A percentile compares a stretch with the other conserved stretches of the same genome.
These are phyloP conservation scores for Scaptomyza parva DNA, from an alignment of 2,888 invertebrate genomes.

Conservation along the genomic window DNA sequence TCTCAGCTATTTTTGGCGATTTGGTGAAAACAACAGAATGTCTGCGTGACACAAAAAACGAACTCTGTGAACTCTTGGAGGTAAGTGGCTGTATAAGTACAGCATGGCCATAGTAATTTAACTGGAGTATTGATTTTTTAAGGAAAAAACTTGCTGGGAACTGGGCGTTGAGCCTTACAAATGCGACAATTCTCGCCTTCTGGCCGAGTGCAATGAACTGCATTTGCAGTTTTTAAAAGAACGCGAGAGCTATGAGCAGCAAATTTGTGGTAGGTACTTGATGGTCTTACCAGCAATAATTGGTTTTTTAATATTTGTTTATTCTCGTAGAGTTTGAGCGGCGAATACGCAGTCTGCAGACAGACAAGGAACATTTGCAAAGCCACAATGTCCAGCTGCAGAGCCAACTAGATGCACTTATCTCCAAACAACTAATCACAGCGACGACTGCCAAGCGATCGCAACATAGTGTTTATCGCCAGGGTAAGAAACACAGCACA, in stretches of 20 bases:
- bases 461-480: slow-evolving; percentile 14
- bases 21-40: slow-evolving; percentile 94
- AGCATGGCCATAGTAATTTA: neutral
- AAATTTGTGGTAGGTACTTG: slow-evolving; percentile 85
- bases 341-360: slow-evolving; percentile 86
- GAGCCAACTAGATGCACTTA: slow-evolving; percentile 85
- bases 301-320: slow-evolving; percentile 19
- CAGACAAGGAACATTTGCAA: slow-evolving; percentile 85
- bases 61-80: slow-evolving; percentile 89
- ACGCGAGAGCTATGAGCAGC: slow-evolving; percentile 88
- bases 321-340: slow-evolving; percentile 85
- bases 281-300: neutral
- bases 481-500: slow-evolving; percentile 34
- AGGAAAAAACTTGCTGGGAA: slow-evolving; percentile 90
- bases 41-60: slow-evolving; percentile 92
- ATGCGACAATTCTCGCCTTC: slow-evolving; percentile 91
- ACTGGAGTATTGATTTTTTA: slow-evolving; percentile 56
- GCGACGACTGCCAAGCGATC: slow-evolving; percentile 38
- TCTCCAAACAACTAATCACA: slow-evolving; percentile 84
- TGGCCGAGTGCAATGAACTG: slow-evolving; percentile 91
- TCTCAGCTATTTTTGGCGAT: slow-evolving; percentile 92
- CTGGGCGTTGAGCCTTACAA: slow-evolving; percentile 91
- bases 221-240: slow-evolving; percentile 88
- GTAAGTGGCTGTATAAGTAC: slow-evolving; percentile 80
- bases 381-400: slow-evolving; percentile 85